These are phyloP conservation scores for Aphyosemion australe DNA, from an alignment of 2,113 vertebrate genomes.

Conservation along the genomic window DNA sequence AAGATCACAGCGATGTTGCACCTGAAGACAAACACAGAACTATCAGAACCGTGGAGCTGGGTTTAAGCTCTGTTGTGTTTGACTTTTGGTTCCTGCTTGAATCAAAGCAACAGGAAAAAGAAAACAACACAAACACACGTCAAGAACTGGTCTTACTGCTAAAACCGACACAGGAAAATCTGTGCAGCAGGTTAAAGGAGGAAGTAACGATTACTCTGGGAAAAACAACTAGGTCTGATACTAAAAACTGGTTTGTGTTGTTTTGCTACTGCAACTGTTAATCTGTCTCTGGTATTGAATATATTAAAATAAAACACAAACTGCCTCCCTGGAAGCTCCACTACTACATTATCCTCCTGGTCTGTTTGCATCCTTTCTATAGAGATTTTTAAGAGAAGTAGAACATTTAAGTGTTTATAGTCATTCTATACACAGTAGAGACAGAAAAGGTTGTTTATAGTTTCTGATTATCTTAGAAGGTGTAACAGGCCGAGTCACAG, in stretches of 20 bases:
- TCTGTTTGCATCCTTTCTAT: not conserved
- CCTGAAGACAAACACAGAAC: constrained; percentile 68
- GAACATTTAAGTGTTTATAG: too few relatives aligned
- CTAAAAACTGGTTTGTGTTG: not conserved
- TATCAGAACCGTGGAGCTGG: not conserved
- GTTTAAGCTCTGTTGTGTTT: too few relatives aligned
- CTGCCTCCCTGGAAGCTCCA: not conserved
- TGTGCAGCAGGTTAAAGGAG: not conserved
- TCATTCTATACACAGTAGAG: too few relatives aligned
- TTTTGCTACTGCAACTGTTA: not conserved
- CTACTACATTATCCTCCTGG: not conserved
- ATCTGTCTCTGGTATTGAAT: not conserved
- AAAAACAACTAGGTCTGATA: not conserved
- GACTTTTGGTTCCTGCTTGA: not conserved
- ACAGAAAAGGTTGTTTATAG: not conserved
- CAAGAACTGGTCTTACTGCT: not conserved
- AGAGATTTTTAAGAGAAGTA: too few relatives aligned
- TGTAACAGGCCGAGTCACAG: too few relatives aligned
- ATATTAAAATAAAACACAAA: not conserved
- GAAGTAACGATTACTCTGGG: not conserved
- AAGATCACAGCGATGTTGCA: constrained; percentile 99
- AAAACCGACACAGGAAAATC: not conserved
- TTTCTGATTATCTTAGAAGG: too few relatives aligned
- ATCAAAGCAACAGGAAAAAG: not conserved
- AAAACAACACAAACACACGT: not conserved